A percentile compares a stretch with the other conserved stretches of the same genome.
phyloP scores from a whole-genome alignment of 2,113 vertebrate species.

The Pangasianodon hypophthalmus region DNA sequence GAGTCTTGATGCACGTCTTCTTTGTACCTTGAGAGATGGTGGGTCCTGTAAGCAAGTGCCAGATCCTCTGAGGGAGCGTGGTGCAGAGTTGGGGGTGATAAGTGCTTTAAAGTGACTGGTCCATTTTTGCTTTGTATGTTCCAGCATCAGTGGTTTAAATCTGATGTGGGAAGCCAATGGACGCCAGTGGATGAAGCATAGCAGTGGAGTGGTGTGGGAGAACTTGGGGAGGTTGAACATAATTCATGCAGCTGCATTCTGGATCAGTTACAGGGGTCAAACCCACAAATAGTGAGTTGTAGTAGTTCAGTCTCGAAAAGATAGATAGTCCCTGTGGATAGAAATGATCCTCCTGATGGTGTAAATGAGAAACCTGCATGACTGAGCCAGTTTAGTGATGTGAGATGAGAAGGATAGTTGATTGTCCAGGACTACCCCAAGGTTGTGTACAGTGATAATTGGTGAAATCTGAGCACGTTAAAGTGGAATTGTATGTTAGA shows the following conservation, averaged over 20 bases:
- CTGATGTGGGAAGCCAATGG: neutral
- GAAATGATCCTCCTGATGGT: neutral
- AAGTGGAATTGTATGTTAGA: neutral
- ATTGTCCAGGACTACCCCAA: neutral
- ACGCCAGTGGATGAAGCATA: neutral
- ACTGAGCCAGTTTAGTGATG: no score
- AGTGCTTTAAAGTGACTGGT: neutral
- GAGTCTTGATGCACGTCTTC: neutral
- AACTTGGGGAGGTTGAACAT: neutral
- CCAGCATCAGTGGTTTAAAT: neutral
- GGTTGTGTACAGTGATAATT: neutral
- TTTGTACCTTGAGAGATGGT: neutral
- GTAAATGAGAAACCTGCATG: neutral
- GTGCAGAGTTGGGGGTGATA: no score
- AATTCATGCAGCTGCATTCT: neutral
- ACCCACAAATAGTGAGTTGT: neutral
- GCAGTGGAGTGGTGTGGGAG: neutral
- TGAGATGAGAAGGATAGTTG: neutral
- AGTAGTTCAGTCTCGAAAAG: neutral
- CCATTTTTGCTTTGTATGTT: neutral
- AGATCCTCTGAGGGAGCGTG: no score
- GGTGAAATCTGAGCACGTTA: no score
- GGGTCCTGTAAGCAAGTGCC: neutral
- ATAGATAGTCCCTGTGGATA: neutral
- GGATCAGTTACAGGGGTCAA: neutral